Evolutionary conservation across 2,888 invertebrate species (phyloP).

Genomic region (Eupeodes luniger): DNA sequence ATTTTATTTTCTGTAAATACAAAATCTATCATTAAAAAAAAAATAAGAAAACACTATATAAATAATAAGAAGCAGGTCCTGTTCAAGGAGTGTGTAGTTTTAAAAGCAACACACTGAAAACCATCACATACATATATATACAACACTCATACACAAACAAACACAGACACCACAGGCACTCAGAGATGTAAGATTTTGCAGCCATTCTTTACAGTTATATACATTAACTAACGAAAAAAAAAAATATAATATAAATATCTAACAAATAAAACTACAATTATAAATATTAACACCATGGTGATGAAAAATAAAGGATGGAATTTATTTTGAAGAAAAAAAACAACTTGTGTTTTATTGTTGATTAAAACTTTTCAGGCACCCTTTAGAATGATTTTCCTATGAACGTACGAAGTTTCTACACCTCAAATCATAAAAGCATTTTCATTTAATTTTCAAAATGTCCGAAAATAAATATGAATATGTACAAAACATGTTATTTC

Average conservation of each 20-base stretch:
- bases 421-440: no score
- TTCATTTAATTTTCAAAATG: no score
- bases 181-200: constrained; percentile 64
- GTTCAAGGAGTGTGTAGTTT: constrained; percentile 52
- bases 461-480: no score
- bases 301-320: constrained; percentile 70
- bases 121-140: constrained; percentile 47
- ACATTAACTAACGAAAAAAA: constrained; percentile 27
- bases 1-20: constrained; percentile 64
- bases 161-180: constrained; percentile 48
- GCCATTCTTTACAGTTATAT: constrained; percentile 65
- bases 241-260: constrained; percentile 24
- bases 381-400: no score
- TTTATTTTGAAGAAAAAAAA: constrained; percentile 70
- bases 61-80: constrained; percentile 37
- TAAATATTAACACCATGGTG: constrained; percentile 57
- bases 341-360: not conserved
- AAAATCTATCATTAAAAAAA: constrained; percentile 50
- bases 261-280: constrained; percentile 52
- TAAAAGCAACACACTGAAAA: constrained; percentile 17
- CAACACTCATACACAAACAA: constrained; percentile 36
- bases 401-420: no score
- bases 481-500: no score
- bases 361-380: no score
- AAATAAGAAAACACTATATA: constrained; percentile 24